Base-by-base conservation (phyloP, 2,113 vertebrate genomes). In the Circaetus cinerascens region DNA sequence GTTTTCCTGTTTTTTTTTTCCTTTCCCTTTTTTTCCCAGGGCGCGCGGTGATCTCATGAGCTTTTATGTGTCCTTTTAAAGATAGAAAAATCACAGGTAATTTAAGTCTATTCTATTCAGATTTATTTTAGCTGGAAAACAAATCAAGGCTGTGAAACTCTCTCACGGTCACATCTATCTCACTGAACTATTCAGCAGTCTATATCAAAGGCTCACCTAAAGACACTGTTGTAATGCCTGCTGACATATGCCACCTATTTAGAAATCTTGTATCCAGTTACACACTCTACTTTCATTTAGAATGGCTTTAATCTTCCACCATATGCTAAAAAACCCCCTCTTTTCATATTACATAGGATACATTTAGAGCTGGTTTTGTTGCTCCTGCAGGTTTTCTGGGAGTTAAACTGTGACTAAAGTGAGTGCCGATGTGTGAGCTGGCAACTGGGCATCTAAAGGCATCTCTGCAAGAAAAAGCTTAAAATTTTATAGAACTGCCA, bases 201-300 rank as follows among this genome's bases (percentile, higher is more conserved):
- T 22, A 13, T 91, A 97, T 97, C 94, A 96, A 97, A 96, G 93
- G 68, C 90, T 97, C 96, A 86, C 95, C 90, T 91, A 46, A 95
- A 95, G 89, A 94, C 64, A 69, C 73, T 27, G 25, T 13, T 72
- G 80, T 90, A 95, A 97, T 94, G 56, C 88, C 71, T 96, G 84
- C 91, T 95, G 95, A 96, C 95, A 96, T 88, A 55, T 95, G 95
- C 74, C 97, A 94, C 94, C 93, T 96, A 93, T 91, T 93, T 50
- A 83, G 91, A 92, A 90, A 73, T 36, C 91, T 64, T 86, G 83
- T 90, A 91, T 29, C 71, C 86, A 30, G 79, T 95, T 96, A 71
- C 90, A 88, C 45, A 41, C 71, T 88, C 83, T 15, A 55, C 92
- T 97, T 94, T 86, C 83, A 91, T 96, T 96, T 92, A 41, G 76